Conservation (phyloP, 2,797 vertebrate species). For the Hydrocynus forskahlii region DNA sequence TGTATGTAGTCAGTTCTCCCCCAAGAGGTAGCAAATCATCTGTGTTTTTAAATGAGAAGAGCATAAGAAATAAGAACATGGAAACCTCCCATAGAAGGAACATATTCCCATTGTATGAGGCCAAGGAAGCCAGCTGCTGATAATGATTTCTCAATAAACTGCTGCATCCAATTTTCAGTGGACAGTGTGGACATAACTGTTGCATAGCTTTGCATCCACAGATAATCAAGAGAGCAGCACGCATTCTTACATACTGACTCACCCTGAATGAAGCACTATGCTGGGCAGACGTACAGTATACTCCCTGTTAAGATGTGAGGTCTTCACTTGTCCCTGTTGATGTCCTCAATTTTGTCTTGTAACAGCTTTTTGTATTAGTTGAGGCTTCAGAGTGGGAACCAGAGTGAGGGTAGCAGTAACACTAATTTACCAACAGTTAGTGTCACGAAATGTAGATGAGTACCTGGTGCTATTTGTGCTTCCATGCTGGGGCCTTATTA, state of each 20-base stretch:
- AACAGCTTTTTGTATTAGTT: background rate
- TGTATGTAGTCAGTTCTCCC: background rate
- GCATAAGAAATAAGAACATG: background rate
- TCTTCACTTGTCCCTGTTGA: constrained; percentile 9
- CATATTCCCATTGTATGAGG: constrained; percentile 31
- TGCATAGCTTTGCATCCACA: constrained; percentile 44
- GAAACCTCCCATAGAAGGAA: constrained; percentile 22
- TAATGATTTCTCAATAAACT: constrained; percentile 50
- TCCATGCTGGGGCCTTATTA: constrained; percentile 5
- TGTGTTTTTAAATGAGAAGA: constrained; percentile 27
- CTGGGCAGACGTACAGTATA: constrained; percentile 17
- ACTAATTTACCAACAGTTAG: background rate
- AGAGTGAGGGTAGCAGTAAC: background rate
- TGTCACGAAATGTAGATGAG: constrained; percentile 43
- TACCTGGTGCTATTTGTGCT: background rate
- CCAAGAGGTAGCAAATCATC: constrained; percentile 10
- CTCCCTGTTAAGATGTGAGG: constrained; percentile 41
- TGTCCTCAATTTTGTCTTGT: background rate
- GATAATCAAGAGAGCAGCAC: constrained; percentile 46
- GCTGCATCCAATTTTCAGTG: constrained; percentile 24
- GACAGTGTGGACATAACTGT: constrained; percentile 31
- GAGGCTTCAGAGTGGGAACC: no score
- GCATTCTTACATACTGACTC: constrained; percentile 48
- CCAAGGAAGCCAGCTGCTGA: constrained; percentile 56
- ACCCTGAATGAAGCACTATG: constrained; percentile 22